phyloP scores from a whole-genome alignment of 2,113 vertebrate species.

The Triplophysa dalaica region DNA sequence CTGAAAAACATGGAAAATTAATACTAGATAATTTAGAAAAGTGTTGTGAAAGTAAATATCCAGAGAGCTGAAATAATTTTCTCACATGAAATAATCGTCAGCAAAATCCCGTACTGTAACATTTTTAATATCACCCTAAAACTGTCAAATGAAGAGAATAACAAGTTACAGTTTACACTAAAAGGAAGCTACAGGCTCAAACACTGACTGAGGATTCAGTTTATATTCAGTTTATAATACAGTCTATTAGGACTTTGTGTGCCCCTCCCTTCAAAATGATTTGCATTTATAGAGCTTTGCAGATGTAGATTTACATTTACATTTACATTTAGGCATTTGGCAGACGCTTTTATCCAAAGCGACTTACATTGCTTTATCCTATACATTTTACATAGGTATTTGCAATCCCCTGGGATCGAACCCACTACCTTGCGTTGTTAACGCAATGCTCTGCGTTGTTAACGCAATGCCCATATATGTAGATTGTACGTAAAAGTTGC shows the following conservation, averaged over 20 bases:
- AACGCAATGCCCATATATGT: too few species aligned
- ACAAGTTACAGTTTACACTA: not conserved
- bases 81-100: constrained; percentile 4
- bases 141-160: not conserved
- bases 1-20: constrained; percentile 31
- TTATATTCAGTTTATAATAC: constrained; percentile 6
- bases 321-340: too few species aligned
- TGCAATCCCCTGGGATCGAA: too few species aligned
- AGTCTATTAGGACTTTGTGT: not conserved
- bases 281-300: not conserved
- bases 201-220: not conserved
- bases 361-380: too few species aligned
- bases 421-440: too few species aligned
- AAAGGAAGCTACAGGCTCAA: not conserved
- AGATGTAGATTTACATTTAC: too few species aligned
- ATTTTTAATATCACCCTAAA: not conserved
- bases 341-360: too few species aligned
- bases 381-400: too few species aligned
- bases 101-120: not conserved
- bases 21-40: not conserved
- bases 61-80: not conserved
- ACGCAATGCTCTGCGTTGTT: too few species aligned
- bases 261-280: not conserved
- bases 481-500: too few species aligned
- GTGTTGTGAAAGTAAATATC: not conserved